Conservation (phyloP, 2,888 invertebrate genomes). For the Blastobasis adustella region DNA sequence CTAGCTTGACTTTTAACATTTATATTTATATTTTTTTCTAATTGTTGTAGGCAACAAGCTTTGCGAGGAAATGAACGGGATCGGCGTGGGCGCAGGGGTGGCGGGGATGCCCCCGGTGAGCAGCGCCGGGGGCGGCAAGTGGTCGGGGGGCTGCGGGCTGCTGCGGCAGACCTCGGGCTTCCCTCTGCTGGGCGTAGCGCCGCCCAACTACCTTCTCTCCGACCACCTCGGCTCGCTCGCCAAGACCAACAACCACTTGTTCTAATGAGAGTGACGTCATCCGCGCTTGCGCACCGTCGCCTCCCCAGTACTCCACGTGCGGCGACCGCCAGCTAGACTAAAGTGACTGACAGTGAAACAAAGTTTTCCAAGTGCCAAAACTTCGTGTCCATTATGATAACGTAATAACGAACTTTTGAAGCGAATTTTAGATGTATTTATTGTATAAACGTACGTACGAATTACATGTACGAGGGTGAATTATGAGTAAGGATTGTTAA, state of each 20-base stretch:
- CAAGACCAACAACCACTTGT: constrained; percentile 77
- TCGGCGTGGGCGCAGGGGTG: constrained; percentile 46
- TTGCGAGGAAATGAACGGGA: constrained; percentile 61
- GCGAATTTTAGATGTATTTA: constrained; percentile 39
- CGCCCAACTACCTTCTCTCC: constrained; percentile 76
- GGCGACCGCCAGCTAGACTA: background rate
- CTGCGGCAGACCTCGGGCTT: constrained; percentile 77
- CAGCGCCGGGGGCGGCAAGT: constrained; percentile 60
- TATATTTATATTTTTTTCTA: too few relatives aligned
- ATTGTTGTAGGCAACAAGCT: constrained; percentile 55
- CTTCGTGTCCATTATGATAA: constrained; percentile 54
- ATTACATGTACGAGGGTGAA: constrained; percentile 30
- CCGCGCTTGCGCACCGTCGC: constrained; percentile 6
- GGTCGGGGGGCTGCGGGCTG: constrained; percentile 78
- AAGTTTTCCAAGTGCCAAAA: constrained; percentile 51
- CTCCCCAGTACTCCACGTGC: background rate
- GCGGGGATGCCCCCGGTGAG: constrained; percentile 46
- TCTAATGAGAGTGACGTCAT: constrained; percentile 64
- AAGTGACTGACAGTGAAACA: background rate
- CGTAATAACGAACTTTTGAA: constrained; percentile 42
- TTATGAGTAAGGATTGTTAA: constrained; percentile 26
- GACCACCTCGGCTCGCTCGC: constrained; percentile 77
- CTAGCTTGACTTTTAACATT: too few relatives aligned
- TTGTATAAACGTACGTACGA: constrained; percentile 24
- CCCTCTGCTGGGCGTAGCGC: constrained; percentile 74